phyloP scores from a whole-genome alignment of 2,888 invertebrate species.

The Fissipunctia ypsillon region DNA sequence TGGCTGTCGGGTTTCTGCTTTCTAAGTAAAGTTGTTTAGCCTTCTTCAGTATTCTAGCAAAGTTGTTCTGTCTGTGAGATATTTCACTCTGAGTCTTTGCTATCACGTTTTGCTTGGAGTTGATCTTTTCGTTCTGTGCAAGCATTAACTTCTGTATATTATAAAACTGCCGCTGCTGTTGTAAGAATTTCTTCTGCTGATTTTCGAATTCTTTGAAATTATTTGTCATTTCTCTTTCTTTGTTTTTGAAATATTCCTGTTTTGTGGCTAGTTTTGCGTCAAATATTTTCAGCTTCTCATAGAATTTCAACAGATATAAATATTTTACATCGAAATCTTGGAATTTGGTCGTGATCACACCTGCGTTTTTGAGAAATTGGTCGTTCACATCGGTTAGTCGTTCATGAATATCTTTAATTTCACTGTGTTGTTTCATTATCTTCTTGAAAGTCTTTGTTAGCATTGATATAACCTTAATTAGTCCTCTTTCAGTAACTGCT shows the following conservation, averaged over 20 bases:
- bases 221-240: slow-evolving; percentile 77
- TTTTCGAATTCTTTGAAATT: slow-evolving; percentile 81
- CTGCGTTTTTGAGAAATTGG: slow-evolving; percentile 75
- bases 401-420: slow-evolving; percentile 80
- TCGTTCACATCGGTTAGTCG: slow-evolving; percentile 75
- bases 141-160: slow-evolving; percentile 84
- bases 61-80: slow-evolving; percentile 83
- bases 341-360: slow-evolving; percentile 73
- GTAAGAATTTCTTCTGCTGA: slow-evolving; percentile 84
- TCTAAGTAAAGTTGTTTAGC: slow-evolving; percentile 79
- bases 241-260: slow-evolving; percentile 74
- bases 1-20: slow-evolving; percentile 61
- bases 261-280: slow-evolving; percentile 73
- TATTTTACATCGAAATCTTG: slow-evolving; percentile 82
- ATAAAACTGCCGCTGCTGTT: slow-evolving; percentile 84
- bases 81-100: slow-evolving; percentile 85
- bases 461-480: slow-evolving; percentile 84
- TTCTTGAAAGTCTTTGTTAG: slow-evolving; percentile 85
- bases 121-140: slow-evolving; percentile 85
- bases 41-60: slow-evolving; percentile 83
- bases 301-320: slow-evolving; percentile 73
- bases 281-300: slow-evolving; percentile 75
- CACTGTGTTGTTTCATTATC: slow-evolving; percentile 83
- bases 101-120: slow-evolving; percentile 81
- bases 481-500: slow-evolving; percentile 80